Base-by-base conservation (phyloP, 1,140 invertebrate species). In the Antheraea mylitta region DNA sequence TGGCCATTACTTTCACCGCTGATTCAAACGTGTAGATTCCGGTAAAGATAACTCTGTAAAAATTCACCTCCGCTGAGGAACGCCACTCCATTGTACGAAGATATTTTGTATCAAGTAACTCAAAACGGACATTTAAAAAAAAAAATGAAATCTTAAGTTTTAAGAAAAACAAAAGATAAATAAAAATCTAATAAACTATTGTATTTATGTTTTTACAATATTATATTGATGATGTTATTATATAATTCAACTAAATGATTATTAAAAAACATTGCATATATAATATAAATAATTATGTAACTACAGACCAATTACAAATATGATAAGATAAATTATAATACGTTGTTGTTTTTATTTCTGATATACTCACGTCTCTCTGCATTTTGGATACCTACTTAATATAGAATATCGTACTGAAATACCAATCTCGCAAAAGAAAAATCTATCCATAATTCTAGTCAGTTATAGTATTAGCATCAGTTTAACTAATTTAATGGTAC, bases 1-100 rank as follows among this genome's bases (percentile, higher is more conserved):
- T 96, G 92, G 98, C 98, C 96, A 99, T 97, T 94, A 99, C 96
- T 96, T 99, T 99, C 93, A 99, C 96, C 93, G 98, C 96, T 92
- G 98, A 98, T 96, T 99, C 98, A 95, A 99, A 97, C 93, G 98
- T 99, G 96, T 99, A 99, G 95, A 99, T 99, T 93, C 97, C 98
- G 94, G 98, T 98, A 96, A 99, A 99, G 95, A 99, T 96, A 94
- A 99, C 98, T 96, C 98, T 99, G 95, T 82, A 96, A 95, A 92
- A 92, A 92, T 89, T 89, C 89, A 90, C 88, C 87, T 88, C 88
- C 87, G 82, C 88, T 91, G 86, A 89, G 87, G 87, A 86, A 85
- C 82, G 81, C 83, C 84, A 83, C 80, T 91, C 86, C 73, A 86
- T 77, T 53, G 45, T 53, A 53, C 45, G 78, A 76, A 89, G 67